These are phyloP conservation scores for Rhinolophus ferrumequinum DNA, from an alignment of 2,113 vertebrate species.

Conservation along the genomic window DNA sequence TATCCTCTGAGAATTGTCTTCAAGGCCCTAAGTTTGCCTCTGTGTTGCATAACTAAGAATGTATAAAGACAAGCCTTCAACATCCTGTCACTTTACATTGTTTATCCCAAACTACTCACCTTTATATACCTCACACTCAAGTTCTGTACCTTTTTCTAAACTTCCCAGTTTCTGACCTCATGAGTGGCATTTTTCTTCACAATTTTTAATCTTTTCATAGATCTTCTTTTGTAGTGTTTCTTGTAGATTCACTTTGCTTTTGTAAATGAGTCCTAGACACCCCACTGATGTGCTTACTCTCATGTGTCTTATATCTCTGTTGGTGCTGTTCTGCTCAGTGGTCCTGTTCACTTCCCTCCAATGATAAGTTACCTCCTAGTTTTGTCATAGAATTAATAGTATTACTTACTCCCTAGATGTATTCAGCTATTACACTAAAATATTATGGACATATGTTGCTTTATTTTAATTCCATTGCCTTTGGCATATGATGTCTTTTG, in stretches of 20 bases:
- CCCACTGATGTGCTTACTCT: slow-evolving; percentile 1
- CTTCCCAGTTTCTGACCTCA: not conserved
- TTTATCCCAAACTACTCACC: not conserved
- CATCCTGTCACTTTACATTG: not conserved
- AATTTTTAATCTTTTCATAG: slow-evolving; percentile 27
- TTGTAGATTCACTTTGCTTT: slow-evolving; percentile 43
- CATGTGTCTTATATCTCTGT: not conserved
- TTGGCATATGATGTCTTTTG: slow-evolving; percentile 19
- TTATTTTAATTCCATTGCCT: slow-evolving; percentile 25
- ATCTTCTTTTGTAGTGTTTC: not conserved
- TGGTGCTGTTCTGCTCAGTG: not conserved
- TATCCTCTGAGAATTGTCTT: slow-evolving; percentile 36
- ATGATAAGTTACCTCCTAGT: not conserved
- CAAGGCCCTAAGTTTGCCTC: not conserved
- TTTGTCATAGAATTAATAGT: slow-evolving; percentile 10
- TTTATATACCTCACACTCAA: not conserved
- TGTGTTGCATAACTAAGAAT: slow-evolving; percentile 6
- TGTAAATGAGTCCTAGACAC: not conserved
- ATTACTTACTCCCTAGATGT: not conserved
- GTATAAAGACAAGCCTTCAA: not conserved
- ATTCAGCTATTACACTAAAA: not conserved
- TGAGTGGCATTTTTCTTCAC: not conserved
- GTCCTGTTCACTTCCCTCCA: not conserved
- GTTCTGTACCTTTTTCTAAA: not conserved
- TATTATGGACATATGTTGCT: not conserved